phyloP scores from a whole-genome alignment of 2,888 invertebrate species.

The Caenorhabditis uteleia region DNA sequence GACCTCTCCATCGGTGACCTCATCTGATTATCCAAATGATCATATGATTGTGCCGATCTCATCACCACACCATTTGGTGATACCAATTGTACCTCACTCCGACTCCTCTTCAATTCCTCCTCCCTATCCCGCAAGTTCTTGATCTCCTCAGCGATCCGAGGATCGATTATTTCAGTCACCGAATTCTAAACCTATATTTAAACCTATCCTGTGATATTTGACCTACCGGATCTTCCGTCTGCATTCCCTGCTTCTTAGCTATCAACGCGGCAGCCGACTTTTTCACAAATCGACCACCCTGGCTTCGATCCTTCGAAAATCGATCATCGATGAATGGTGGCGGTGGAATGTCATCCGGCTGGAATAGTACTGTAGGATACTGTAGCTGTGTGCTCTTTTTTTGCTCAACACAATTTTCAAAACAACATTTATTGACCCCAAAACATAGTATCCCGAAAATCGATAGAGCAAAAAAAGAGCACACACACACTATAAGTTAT shows the following conservation, averaged over 20 bases:
- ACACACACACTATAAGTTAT: too few relatives aligned
- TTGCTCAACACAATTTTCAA: too few relatives aligned
- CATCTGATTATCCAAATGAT: slow-evolving; percentile 42
- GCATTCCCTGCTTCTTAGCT: slow-evolving; percentile 52
- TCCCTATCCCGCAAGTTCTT: slow-evolving; percentile 73
- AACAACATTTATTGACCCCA: too few relatives aligned
- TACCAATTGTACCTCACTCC: slow-evolving; percentile 55
- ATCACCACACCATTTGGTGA: slow-evolving; percentile 33
- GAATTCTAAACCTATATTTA: slow-evolving; percentile 34
- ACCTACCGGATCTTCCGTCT: slow-evolving; percentile 28
- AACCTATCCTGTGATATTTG: neutral
- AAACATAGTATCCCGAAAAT: too few relatives aligned
- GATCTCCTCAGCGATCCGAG: slow-evolving; percentile 70
- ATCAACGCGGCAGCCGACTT: slow-evolving; percentile 58
- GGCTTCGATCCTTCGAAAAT: too few relatives aligned
- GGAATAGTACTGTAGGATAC: too few relatives aligned
- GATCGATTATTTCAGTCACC: slow-evolving; percentile 47
- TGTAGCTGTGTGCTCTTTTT: too few relatives aligned
- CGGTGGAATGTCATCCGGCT: too few relatives aligned
- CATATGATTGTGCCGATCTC: slow-evolving; percentile 44
- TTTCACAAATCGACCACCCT: slow-evolving; percentile 52
- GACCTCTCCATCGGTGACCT: slow-evolving; percentile 31
- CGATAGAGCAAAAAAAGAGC: too few relatives aligned
- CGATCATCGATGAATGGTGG: too few relatives aligned
- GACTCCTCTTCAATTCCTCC: slow-evolving; percentile 71